Evolutionary conservation across 2,797 vertebrate species (phyloP).

Genomic region (Salarias fasciatus): DNA sequence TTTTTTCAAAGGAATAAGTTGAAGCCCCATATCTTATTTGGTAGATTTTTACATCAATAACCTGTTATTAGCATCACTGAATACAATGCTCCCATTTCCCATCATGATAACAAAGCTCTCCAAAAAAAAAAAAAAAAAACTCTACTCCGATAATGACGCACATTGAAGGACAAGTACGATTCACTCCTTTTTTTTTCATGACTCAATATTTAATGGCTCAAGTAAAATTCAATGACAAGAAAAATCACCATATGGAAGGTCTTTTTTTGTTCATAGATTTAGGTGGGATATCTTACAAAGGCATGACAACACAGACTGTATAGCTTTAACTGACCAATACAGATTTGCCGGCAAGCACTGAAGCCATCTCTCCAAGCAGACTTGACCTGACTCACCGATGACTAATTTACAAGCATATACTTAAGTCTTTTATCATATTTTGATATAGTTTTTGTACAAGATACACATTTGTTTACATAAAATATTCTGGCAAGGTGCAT

Average conservation of each 20-base stretch:
- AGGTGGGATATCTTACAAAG: slow-evolving; percentile 89
- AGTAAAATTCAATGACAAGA: slow-evolving; percentile 88
- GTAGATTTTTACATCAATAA: too few species aligned
- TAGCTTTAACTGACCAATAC: slow-evolving; percentile 86
- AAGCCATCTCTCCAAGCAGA: slow-evolving; percentile 88
- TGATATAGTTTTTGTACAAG: slow-evolving; percentile 85
- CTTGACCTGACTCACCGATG: slow-evolving; percentile 83
- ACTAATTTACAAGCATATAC: slow-evolving; percentile 93
- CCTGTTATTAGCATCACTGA: too few species aligned
- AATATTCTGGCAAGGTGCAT: slow-evolving; percentile 77
- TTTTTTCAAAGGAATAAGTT: too few species aligned
- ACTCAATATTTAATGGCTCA: slow-evolving; percentile 88
- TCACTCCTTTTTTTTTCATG: slow-evolving; percentile 62
- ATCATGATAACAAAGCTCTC: slow-evolving; percentile 38
- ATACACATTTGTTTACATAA: slow-evolving; percentile 86
- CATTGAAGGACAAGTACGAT: slow-evolving; percentile 51
- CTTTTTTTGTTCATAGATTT: slow-evolving; percentile 83
- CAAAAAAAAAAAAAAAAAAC: slow-evolving; percentile 3
- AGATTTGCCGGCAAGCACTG: slow-evolving; percentile 87
- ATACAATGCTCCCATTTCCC: slow-evolving; percentile 31
- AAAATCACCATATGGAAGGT: slow-evolving; percentile 83
- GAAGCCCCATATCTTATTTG: too few species aligned
- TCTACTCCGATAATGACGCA: slow-evolving; percentile 23
- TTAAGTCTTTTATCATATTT: slow-evolving; percentile 89
- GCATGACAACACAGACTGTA: slow-evolving; percentile 88